Conservation (phyloP, 1,140 invertebrate species). For the Reticulitermes speratus region DNA sequence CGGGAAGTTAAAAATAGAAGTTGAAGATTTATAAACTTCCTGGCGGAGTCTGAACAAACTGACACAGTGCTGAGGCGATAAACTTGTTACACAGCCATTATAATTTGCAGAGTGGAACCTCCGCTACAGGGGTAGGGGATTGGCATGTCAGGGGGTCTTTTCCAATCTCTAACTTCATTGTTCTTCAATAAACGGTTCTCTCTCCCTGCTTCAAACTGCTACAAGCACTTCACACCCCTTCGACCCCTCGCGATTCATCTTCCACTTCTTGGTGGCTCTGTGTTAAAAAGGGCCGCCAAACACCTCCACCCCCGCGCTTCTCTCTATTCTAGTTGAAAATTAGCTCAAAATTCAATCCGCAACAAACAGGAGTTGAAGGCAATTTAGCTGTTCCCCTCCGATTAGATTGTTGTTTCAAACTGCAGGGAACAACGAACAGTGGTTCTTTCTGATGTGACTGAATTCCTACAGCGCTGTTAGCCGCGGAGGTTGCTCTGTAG, state of each 20-base stretch:
- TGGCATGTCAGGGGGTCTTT: not conserved
- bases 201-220: not conserved
- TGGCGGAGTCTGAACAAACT: too few species aligned
- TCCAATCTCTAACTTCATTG: not conserved
- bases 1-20: too few species aligned
- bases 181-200: not conserved
- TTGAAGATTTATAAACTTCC: too few species aligned
- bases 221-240: slow-evolving; percentile 1
- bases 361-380: slow-evolving; percentile 9
- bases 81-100: not conserved
- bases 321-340: slow-evolving; percentile 3
- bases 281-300: not conserved
- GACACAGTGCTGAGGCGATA: not conserved
- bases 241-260: not conserved
- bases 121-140: not conserved
- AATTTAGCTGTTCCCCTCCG: not conserved
- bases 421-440: not conserved
- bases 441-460: too few species aligned
- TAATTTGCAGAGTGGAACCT: not conserved
- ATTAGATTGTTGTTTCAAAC: not conserved
- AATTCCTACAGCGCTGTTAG: too few species aligned
- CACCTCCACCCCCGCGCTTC: not conserved
- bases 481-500: too few species aligned
- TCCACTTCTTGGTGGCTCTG: not conserved
- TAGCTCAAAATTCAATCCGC: slow-evolving; percentile 4